These are phyloP conservation scores for Aphidius colemani DNA, from an alignment of 2,888 invertebrate species.

Conservation along the genomic window DNA sequence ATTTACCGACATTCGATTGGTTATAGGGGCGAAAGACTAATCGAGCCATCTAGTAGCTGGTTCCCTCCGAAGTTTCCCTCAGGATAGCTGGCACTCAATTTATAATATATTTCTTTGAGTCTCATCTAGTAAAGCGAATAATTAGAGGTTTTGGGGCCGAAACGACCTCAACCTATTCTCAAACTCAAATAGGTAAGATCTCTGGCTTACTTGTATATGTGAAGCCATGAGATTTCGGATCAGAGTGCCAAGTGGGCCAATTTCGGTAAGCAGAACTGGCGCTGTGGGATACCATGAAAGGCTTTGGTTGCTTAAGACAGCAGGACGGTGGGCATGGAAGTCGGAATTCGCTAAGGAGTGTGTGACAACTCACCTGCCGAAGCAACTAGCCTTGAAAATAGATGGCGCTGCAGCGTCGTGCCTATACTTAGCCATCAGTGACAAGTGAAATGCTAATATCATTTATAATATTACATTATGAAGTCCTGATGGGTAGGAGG, in stretches of 20 bases:
- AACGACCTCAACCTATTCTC: slow-evolving; percentile 77
- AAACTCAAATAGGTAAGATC: slow-evolving; percentile 76
- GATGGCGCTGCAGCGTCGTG: slow-evolving; percentile 67
- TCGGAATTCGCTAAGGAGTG: slow-evolving; percentile 66
- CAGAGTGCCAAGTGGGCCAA: no score
- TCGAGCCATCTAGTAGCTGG: slow-evolving; percentile 80
- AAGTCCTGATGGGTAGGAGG: slow-evolving; percentile 70
- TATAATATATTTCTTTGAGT: slow-evolving; percentile 35
- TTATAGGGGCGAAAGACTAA: slow-evolving; percentile 75
- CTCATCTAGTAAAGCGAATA: slow-evolving; percentile 72
- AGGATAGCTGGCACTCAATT: slow-evolving; percentile 55
- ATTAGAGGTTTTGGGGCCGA: slow-evolving; percentile 74
- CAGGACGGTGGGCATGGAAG: slow-evolving; percentile 79
- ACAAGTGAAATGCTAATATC: slow-evolving; percentile 49
- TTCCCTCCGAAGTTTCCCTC: slow-evolving; percentile 78
- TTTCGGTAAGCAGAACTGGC: slow-evolving; percentile 48
- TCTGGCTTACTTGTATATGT: no score
- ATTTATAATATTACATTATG: slow-evolving; percentile 54
- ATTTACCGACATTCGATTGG: slow-evolving; percentile 41
- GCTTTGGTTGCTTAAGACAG: slow-evolving; percentile 67
- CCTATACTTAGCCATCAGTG: slow-evolving; percentile 66
- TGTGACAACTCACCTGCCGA: slow-evolving; percentile 70
- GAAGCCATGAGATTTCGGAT: no score
- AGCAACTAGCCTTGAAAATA: slow-evolving; percentile 72
- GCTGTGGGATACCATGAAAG: slow-evolving; percentile 66